These are phyloP conservation scores for Pimephales promelas DNA, from an alignment of 2,113 vertebrate species.

Conservation along the genomic window DNA sequence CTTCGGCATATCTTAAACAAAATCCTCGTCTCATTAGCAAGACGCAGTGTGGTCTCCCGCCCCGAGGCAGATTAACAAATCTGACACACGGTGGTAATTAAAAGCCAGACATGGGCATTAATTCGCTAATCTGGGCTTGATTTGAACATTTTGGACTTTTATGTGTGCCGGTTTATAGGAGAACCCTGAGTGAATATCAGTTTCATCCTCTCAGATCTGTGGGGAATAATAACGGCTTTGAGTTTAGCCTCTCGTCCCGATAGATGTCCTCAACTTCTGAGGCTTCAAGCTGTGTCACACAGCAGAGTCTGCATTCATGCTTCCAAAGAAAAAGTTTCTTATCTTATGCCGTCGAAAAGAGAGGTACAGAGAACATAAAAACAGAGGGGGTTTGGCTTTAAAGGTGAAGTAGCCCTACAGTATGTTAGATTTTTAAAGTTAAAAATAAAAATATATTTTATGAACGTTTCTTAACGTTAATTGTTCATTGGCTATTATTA, in stretches of 20 bases:
- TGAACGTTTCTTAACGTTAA: no score
- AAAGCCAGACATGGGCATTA: conserved; percentile 39
- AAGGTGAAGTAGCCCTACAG: neutral
- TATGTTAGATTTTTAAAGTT: no score
- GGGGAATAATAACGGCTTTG: conserved; percentile 13
- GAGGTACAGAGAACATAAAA: neutral
- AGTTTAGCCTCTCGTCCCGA: conserved; percentile 3
- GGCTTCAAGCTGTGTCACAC: conserved; percentile 15
- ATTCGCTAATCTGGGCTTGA: conserved; percentile 18
- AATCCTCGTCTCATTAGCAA: conserved; percentile 47
- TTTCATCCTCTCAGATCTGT: conserved; percentile 23
- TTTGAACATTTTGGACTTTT: neutral
- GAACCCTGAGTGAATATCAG: neutral
- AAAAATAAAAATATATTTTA: no score
- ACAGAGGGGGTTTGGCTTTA: neutral
- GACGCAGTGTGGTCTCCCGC: conserved; percentile 23
- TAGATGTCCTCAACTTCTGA: neutral
- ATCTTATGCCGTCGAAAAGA: neutral
- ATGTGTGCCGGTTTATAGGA: neutral
- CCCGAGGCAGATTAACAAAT: conserved; percentile 47
- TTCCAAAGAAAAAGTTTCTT: neutral
- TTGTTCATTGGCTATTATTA: no score
- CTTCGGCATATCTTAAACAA: conserved; percentile 21
- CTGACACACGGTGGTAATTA: conserved; percentile 47
- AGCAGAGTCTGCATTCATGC: conserved; percentile 14